These are phyloP conservation scores for Poecilia gillii DNA, from an alignment of 2,797 vertebrate species.

Conservation along the genomic window DNA sequence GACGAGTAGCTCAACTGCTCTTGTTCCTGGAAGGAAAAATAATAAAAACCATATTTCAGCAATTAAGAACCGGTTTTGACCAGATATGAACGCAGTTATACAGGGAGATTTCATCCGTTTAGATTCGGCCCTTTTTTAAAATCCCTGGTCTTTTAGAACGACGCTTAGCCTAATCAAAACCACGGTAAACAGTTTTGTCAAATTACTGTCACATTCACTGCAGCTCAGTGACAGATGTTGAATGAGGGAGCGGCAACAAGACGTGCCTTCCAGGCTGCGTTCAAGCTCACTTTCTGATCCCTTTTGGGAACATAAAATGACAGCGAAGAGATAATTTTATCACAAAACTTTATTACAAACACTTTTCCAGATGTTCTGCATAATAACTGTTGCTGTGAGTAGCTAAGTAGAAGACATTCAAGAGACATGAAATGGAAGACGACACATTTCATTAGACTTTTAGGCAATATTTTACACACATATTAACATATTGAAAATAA, in stretches of 20 bases:
- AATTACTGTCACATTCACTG: neutral
- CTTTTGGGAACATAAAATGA: slow-evolving; percentile 16
- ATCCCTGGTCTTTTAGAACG: neutral
- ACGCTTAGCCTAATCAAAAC: slow-evolving; percentile 2
- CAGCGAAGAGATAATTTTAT: slow-evolving; percentile 16
- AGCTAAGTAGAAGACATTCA: neutral
- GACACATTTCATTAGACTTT: neutral
- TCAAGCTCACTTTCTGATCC: slow-evolving; percentile 10
- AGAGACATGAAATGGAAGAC: neutral
- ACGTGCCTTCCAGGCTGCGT: slow-evolving; percentile 1
- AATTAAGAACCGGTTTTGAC: neutral
- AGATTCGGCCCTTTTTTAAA: neutral
- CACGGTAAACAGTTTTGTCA: neutral
- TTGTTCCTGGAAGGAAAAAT: slow-evolving; percentile 82
- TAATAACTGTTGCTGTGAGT: slow-evolving; percentile 1
- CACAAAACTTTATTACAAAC: slow-evolving; percentile 12
- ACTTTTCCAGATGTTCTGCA: slow-evolving; percentile 23
- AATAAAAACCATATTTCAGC: neutral
- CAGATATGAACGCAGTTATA: neutral
- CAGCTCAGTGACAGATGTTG: slow-evolving; percentile 3
- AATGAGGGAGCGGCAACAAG: slow-evolving; percentile 7
- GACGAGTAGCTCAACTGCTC: slow-evolving; percentile 95
- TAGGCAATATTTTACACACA: neutral
- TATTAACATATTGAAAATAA: neutral
- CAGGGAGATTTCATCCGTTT: neutral